phyloP scores from a whole-genome alignment of 2,888 invertebrate species.

The Philonicus albiceps region DNA sequence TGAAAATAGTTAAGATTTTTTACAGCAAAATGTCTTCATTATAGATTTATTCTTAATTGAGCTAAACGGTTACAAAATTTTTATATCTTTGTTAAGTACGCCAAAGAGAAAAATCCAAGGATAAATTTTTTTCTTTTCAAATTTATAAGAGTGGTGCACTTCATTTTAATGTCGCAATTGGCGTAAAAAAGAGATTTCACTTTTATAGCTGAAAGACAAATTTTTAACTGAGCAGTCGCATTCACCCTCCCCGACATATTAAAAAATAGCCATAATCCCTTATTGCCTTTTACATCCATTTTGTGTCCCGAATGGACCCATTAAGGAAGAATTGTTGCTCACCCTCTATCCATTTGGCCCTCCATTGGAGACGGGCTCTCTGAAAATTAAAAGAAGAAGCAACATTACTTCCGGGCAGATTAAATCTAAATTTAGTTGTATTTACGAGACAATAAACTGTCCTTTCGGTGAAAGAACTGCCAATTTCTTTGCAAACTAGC shows the following conservation, averaged over 20 bases:
- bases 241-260: neutral
- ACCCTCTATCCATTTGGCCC: neutral
- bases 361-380: neutral
- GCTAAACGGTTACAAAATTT: neutral
- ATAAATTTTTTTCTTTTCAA: neutral
- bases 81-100: neutral
- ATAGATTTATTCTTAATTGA: neutral
- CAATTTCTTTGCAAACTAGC: neutral
- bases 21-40: no score
- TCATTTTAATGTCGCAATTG: neutral
- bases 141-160: neutral
- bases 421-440: neutral
- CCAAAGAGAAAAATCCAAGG: neutral
- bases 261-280: neutral
- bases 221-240: neutral
- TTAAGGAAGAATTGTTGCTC: neutral
- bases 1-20: no score
- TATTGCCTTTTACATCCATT: neutral
- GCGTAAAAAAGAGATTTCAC: neutral
- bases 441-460: neutral
- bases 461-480: neutral
- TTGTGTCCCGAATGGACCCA: neutral
- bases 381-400: neutral
- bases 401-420: neutral
- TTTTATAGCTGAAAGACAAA: neutral